These are phyloP conservation scores for Callitettix versicolor DNA, from an alignment of 1,140 invertebrate genomes.

Conservation along the genomic window DNA sequence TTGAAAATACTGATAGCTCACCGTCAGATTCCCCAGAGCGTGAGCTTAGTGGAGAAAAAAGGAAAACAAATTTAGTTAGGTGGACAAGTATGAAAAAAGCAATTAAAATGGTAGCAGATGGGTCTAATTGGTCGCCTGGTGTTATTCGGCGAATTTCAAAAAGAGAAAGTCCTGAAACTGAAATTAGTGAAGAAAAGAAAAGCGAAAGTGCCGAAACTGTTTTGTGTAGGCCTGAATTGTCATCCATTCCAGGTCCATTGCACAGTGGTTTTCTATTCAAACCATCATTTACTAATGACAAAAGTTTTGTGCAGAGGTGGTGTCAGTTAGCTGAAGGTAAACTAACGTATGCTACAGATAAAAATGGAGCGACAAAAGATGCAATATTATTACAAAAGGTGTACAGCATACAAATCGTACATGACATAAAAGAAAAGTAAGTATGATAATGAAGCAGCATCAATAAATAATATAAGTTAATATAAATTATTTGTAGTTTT, in stretches of 20 bases:
- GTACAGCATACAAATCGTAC: conserved; percentile 48
- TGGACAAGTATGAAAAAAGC: conserved; percentile 30
- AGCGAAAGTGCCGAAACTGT: conserved; percentile 24
- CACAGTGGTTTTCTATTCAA: conserved; percentile 34
- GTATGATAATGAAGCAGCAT: no score
- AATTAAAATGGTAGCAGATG: conserved; percentile 31
- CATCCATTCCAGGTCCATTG: conserved; percentile 27
- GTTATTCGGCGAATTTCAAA: conserved; percentile 27
- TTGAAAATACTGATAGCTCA: not conserved
- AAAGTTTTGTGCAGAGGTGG: conserved; percentile 40
- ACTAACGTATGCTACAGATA: conserved; percentile 41
- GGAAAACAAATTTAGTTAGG: conserved; percentile 29
- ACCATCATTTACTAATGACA: conserved; percentile 32
- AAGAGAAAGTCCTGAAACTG: conserved; percentile 6
- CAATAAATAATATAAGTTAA: not conserved
- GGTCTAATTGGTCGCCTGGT: conserved; percentile 33
- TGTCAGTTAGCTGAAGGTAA: conserved; percentile 41
- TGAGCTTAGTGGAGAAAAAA: conserved; percentile 29
- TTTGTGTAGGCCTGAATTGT: conserved; percentile 28
- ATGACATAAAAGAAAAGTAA: conserved; percentile 46
- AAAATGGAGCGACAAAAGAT: conserved; percentile 43
- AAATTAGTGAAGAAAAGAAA: not conserved
- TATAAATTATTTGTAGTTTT: conserved; percentile 11
- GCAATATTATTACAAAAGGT: conserved; percentile 42
- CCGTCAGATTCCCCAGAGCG: conserved; percentile 20